Conservation (phyloP, 2,113 vertebrate genomes). For the Lynx canadensis region DNA sequence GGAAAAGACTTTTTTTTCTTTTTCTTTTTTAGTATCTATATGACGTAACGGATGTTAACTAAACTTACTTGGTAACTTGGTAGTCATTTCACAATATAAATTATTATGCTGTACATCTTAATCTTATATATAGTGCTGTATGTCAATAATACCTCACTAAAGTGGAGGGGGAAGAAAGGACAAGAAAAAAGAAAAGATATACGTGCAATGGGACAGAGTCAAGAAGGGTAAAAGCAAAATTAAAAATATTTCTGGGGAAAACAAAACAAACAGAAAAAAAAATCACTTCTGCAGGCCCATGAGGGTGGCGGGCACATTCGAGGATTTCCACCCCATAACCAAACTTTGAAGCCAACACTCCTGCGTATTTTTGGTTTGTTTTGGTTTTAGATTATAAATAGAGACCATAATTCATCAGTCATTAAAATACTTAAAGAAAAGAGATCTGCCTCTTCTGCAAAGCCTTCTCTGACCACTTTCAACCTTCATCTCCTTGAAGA, state of each 20-base stretch:
- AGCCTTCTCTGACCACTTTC: neutral
- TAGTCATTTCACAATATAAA: neutral
- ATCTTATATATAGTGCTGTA: neutral
- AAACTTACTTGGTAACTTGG: neutral
- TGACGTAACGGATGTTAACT: neutral
- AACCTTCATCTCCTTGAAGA: neutral
- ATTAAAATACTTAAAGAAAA: neutral
- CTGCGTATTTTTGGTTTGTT: neutral
- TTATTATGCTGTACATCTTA: neutral
- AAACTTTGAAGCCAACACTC: neutral
- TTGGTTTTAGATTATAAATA: neutral
- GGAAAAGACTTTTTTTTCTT: neutral
- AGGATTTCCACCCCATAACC: neutral
- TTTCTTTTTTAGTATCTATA: neutral
- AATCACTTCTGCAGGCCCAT: neutral
- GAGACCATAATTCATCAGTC: neutral
- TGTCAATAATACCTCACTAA: neutral
- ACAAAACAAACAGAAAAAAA: neutral
- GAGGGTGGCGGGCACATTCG: neutral
- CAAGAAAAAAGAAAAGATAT: neutral
- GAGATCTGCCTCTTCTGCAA: neutral
- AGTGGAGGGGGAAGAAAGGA: neutral
- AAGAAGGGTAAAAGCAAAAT: neutral
- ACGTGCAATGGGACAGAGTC: neutral
- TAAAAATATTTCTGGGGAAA: neutral